Conservation (phyloP, 2,888 invertebrate genomes). For the Eudemis profundana region DNA sequence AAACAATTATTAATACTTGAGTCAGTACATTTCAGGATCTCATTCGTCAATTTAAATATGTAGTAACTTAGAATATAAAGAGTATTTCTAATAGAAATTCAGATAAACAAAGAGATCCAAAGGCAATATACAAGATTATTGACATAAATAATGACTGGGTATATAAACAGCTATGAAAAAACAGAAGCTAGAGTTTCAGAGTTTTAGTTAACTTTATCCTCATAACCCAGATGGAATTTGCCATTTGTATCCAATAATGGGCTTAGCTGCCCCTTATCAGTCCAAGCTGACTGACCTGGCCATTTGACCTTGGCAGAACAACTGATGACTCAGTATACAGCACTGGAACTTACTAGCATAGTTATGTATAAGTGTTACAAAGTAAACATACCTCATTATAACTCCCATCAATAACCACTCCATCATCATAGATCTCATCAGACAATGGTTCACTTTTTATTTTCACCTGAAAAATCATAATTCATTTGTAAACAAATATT, state of each 20-base stretch:
- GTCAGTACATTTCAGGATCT: not conserved
- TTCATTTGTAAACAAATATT: slow-evolving; percentile 57
- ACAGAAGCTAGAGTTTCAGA: not conserved
- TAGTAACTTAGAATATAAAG: not conserved
- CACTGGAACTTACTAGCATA: slow-evolving; percentile 26
- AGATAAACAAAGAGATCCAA: not conserved
- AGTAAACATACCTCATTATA: slow-evolving; percentile 77
- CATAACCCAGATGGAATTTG: slow-evolving; percentile 19
- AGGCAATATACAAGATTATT: not conserved
- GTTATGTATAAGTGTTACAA: slow-evolving; percentile 19
- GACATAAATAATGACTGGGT: not conserved
- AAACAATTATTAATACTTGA: not conserved
- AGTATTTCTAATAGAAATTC: slow-evolving; percentile 2
- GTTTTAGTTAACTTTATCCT: slow-evolving; percentile 32
- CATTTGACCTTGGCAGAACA: slow-evolving; percentile 74
- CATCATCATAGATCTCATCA: slow-evolving; percentile 84
- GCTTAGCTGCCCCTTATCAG: slow-evolving; percentile 37
- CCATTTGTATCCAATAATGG: slow-evolving; percentile 24
- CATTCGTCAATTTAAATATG: not conserved
- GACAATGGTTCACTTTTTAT: slow-evolving; percentile 85
- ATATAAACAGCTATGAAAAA: not conserved
- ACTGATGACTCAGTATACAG: slow-evolving; percentile 43
- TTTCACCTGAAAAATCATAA: slow-evolving; percentile 80
- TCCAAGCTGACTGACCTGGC: slow-evolving; percentile 48
- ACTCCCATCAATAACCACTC: slow-evolving; percentile 80